Base-by-base conservation (phyloP, 2,797 vertebrate genomes). In the Ficedula albicollis region DNA sequence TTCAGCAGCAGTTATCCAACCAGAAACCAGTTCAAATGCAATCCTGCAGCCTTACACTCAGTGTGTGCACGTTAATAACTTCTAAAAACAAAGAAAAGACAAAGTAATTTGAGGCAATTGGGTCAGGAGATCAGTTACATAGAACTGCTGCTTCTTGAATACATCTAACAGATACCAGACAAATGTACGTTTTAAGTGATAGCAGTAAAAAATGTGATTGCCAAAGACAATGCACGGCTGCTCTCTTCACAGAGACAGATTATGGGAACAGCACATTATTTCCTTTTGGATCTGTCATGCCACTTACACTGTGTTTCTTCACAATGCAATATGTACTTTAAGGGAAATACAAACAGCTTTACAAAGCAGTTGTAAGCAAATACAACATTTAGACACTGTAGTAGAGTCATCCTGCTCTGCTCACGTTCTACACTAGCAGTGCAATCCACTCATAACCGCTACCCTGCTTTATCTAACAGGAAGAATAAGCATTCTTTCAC, bases 361-460 rank as follows among this genome's bases (percentile, higher is more conserved):
- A 54, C 23, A 63, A 34, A 68, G 38, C 22, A 70, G 59, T 10
- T 4, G n/a, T 6, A 43, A 44, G 18, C 8, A 75, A 78, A 54
- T 8, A 16, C 8, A 69, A 10, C 15, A 72, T 38, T 22, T 66
- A 43, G 44, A 39, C 3, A 1, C 56, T 6, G 18, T 1, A 60
- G 49, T 3, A 43, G 34, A 81, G n/a, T 34, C 36, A 60, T 20
- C 27, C 6, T 0, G 0, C 1, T 2, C 10, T 75, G 51, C 30
- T 43, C 1, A 1, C 22, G 27, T 44, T 51, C 30, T 55, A 43
- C 6, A 13, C 8, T 5, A 43, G n/a, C n/a, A 84, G 11, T 3
- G 6, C 30, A 46, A 58, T 22, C 23, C 29, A 27, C n/a, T n/a
- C 11, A 13, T 1, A 43, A 12, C 9, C 9, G 63, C 9, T 21